Conservation (phyloP, 2,797 vertebrate genomes). For the Urosaurus nigricauda region DNA sequence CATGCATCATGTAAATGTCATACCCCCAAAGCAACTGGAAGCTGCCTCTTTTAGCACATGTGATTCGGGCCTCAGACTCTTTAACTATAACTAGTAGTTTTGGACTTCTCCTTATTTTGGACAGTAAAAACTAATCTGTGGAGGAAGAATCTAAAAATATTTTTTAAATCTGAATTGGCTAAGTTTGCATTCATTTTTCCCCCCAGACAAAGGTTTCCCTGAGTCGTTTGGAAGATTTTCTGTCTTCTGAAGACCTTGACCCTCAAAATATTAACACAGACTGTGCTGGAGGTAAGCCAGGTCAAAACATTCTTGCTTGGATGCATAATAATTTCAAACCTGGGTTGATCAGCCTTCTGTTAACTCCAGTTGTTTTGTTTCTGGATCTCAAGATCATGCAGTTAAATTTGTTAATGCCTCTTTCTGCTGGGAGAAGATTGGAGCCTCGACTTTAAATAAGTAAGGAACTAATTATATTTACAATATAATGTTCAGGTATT, state of each 20-base stretch:
- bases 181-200: constrained; percentile 13
- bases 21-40: too few relatives aligned
- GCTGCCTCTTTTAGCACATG: too few relatives aligned
- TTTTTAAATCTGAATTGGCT: neutral
- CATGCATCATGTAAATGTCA: too few relatives aligned
- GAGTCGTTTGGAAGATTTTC: constrained; percentile 68
- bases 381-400: constrained; percentile 61
- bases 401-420: constrained; percentile 71
- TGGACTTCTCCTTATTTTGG: neutral
- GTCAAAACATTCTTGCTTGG: constrained; percentile 39
- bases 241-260: constrained; percentile 68
- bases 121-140: neutral
- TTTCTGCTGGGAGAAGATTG: constrained; percentile 69
- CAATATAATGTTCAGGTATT: neutral
- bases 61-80: neutral
- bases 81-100: neutral
- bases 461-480: constrained; percentile 55
- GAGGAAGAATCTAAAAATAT: neutral
- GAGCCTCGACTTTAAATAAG: constrained; percentile 66
- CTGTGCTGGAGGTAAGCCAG: constrained; percentile 68
- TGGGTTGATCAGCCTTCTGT: constrained; percentile 3
- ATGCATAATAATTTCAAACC: constrained; percentile 7
- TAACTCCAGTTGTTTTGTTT: constrained; percentile 45
- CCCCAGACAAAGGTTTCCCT: constrained; percentile 73
- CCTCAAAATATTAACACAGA: constrained; percentile 63